Percentiles rank a stretch among this genome's conserved stretches.
phyloP scores from a whole-genome alignment of 2,888 invertebrate genomes.

The Hydriomena furcata region DNA sequence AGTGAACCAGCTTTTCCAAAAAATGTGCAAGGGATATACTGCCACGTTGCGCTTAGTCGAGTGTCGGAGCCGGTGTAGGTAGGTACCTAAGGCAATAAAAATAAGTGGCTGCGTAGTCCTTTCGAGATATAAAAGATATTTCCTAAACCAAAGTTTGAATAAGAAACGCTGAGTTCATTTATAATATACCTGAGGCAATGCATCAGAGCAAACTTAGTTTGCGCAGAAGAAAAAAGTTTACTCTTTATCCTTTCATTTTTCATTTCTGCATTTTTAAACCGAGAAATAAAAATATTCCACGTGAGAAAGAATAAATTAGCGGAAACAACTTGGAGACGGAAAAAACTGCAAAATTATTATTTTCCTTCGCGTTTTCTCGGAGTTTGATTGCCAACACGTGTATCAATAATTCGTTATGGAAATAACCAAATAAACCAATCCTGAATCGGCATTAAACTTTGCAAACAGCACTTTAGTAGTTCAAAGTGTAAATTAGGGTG shows the following conservation, averaged over 20 bases:
- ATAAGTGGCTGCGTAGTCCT: constrained; percentile 29
- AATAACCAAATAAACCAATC: constrained; percentile 16
- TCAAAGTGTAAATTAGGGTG: constrained; percentile 37
- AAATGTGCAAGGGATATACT: constrained; percentile 17
- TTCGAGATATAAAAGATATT: constrained; percentile 14
- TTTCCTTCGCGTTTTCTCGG: background rate
- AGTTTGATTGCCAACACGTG: no score
- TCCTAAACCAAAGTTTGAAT: constrained; percentile 12
- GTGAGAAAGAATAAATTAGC: background rate
- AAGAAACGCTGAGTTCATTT: constrained; percentile 10
- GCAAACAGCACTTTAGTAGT: constrained; percentile 33
- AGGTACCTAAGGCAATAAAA: constrained; percentile 23
- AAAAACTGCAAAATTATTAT: background rate
- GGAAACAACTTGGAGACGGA: background rate
- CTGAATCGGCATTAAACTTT: constrained; percentile 22
- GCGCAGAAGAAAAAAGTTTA: background rate
- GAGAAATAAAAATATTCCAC: background rate
- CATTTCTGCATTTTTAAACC: background rate
- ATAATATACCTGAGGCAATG: background rate
- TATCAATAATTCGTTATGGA: background rate
- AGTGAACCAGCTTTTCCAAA: constrained; percentile 16
- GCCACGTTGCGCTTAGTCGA: constrained; percentile 27
- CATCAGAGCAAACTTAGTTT: constrained; percentile 1
- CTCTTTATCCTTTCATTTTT: background rate
- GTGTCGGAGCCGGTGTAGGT: constrained; percentile 21